phyloP scores from a whole-genome alignment of 2,888 invertebrate genomes.

The Sisyra nigra region DNA sequence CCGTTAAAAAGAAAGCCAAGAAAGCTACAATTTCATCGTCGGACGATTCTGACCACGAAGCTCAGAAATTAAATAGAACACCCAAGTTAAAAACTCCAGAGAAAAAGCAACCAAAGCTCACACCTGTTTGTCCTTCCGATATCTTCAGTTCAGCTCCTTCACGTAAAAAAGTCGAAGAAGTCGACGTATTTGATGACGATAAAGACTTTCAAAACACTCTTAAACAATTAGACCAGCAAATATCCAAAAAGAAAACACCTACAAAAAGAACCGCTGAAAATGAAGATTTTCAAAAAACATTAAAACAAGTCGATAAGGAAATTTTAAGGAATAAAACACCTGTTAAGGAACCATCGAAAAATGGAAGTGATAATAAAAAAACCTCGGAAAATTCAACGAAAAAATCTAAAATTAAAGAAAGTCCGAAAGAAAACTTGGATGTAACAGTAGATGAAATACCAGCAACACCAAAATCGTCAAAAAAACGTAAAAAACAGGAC shows the following conservation, averaged over 20 bases:
- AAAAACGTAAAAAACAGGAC: conserved; percentile 17
- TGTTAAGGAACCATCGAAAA: conserved; percentile 5
- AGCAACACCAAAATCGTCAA: background rate
- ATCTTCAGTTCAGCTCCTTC: conserved; percentile 46
- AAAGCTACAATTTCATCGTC: background rate
- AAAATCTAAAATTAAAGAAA: background rate
- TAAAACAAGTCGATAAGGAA: conserved; percentile 44
- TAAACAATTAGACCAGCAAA: conserved; percentile 9
- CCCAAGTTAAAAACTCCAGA: conserved; percentile 14
- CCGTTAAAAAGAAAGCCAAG: conserved; percentile 12
- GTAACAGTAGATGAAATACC: background rate
- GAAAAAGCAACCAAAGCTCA: conserved; percentile 26
- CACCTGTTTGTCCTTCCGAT: conserved; percentile 30
- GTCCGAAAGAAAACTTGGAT: conserved; percentile 5
- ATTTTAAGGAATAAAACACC: conserved; percentile 13
- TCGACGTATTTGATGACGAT: conserved; percentile 11
- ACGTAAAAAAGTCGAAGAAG: conserved; percentile 20
- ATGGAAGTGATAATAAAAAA: conserved; percentile 8
- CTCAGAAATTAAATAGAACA: background rate
- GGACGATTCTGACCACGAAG: background rate
- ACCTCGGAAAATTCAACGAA: conserved; percentile 5
- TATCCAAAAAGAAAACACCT: conserved; percentile 14
- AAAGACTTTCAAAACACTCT: conserved; percentile 8
- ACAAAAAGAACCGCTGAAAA: conserved; percentile 22
- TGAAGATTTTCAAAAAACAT: conserved; percentile 52